Evolutionary conservation across 2,113 vertebrate species (phyloP), one percentile per base, ranked within the genome.

Genomic region (Centropristis striata): DNA sequence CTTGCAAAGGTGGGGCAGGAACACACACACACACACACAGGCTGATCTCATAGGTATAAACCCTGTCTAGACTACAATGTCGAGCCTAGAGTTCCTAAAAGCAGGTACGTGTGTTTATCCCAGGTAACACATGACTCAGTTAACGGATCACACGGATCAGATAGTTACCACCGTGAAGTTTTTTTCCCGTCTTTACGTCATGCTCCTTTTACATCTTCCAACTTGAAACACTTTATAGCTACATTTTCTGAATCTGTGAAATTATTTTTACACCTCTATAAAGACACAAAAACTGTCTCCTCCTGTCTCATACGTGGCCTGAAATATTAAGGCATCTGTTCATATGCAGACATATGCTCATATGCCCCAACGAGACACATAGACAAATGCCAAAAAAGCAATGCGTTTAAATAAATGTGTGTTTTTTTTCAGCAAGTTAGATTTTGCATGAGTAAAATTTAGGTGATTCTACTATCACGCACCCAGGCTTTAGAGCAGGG

Each of bases 41-140:
- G 21, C 18, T 60, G 44, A 83, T 64, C 81, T 72, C 41, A 5
- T 6, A 18, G 53, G 64, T 37, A 41, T 84, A 80, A 80, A 84
- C 36, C 53, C 77, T 0, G 79, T 89, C 87, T 84, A 80, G 68
- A 85, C 84, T 21, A n/a, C 32, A 74, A 14, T 41, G 44, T 21
- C 60, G 59, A 53, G 70, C 51, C 18, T 28, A 37, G 78, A 18
- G 6, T 58, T 39, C 36, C 37, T 6, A 59, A 75, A 69, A 50
- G 27, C 57, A 82, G 63, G 54, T 63, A 57, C 13, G 14, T 18
- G 39, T 61, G 21, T 10, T 27, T 47, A 28, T 59, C 61, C 46
- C 37, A 25, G 67, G 60, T 41, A 79, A 42, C 41, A 47, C 39
- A 28, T 16, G 13, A 18, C 20, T 25, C 57, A 46, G 8, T 14